Evolutionary conservation across 2,113 vertebrate genomes (phyloP), one percentile per base, ranked within the genome.

Genomic region (Dipodomys stephensi): DNA sequence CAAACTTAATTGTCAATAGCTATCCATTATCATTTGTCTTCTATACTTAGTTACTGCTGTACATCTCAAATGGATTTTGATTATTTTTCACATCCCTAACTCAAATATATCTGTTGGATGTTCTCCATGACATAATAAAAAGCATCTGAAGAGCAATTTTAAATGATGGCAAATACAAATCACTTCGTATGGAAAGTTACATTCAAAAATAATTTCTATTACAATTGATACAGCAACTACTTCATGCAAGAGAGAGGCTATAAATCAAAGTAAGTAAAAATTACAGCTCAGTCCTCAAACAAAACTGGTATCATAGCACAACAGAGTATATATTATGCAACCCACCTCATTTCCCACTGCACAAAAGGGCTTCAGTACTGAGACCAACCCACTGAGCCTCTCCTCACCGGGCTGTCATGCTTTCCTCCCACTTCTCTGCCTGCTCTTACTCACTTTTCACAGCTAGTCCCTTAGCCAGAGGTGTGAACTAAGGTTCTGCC

Each of bases 91-190:
- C 60, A 97, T 90, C 94, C 96, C 77, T 23, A 27, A 87, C 84
- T 78, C 93, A 87, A 81, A 97, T 96, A 57, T 83, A 96, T 96
- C 96, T 94, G 16, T 68, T 98, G 97, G 96, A 98, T 86, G 83
- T 93, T 73, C 77, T 92, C 96, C 95, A 97, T 72, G 60, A 91
- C 91, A 95, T 97, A 98, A 98, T 96, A 97, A 98, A 98, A 97
- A 97, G 93, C 92, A 97, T 89, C 90, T 96, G 97, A 96, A 92
- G 30, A 92, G 95, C 92, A 97, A 96, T 95, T 97, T 97, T 88
- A 96, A 96, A 91, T 93, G 88, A 96, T 64, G 27, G 94, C 89
- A 97, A 88, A 97, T 95, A 96, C 84, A 97, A 97, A 96, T 94
- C 94, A 93, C 77, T 96, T 92, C 60, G 91, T 79, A 88, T 87